These are phyloP conservation scores for Drosophila pruinosa DNA, from an alignment of 1,140 invertebrate species.

Conservation along the genomic window DNA sequence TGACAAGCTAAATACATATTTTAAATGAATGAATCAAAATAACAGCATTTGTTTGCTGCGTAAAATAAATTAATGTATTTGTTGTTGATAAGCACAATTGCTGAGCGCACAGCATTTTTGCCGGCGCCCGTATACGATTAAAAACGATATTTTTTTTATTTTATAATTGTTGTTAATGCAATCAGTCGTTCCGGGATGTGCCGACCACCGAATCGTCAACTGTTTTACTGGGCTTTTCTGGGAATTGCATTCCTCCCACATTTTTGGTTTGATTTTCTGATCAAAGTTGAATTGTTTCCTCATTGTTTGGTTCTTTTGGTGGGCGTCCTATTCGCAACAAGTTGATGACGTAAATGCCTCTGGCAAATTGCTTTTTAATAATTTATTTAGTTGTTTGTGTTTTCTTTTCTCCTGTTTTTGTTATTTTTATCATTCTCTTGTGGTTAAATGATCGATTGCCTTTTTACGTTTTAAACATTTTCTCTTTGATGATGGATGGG, in stretches of 20 bases:
- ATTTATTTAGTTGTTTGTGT: slow-evolving; percentile 3
- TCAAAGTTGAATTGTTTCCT: neutral
- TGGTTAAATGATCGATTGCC: slow-evolving; percentile 9
- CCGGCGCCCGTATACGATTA: neutral
- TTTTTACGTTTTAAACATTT: slow-evolving; percentile 17
- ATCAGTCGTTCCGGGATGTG: slow-evolving; percentile 50
- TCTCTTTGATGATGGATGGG: neutral
- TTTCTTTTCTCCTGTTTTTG: neutral
- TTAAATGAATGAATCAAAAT: slow-evolving; percentile 30
- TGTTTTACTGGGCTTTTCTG: neutral
- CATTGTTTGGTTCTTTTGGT: slow-evolving; percentile 6
- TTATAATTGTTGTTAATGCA: slow-evolving; percentile 21
- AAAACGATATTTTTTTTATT: neutral
- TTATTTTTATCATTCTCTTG: neutral
- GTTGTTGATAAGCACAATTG: slow-evolving; percentile 26
- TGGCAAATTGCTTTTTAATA: neutral
- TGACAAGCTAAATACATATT: neutral
- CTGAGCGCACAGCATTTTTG: neutral
- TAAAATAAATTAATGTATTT: slow-evolving; percentile 21
- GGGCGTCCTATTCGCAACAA: slow-evolving; percentile 7
- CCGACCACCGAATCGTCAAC: slow-evolving; percentile 42
- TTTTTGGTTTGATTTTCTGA: neutral
- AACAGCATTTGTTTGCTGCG: slow-evolving; percentile 35
- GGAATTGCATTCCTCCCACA: slow-evolving; percentile 21
- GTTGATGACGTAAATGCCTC: slow-evolving; percentile 20